Conservation (phyloP, 2,797 vertebrate species). For the Danio aesculapii region DNA sequence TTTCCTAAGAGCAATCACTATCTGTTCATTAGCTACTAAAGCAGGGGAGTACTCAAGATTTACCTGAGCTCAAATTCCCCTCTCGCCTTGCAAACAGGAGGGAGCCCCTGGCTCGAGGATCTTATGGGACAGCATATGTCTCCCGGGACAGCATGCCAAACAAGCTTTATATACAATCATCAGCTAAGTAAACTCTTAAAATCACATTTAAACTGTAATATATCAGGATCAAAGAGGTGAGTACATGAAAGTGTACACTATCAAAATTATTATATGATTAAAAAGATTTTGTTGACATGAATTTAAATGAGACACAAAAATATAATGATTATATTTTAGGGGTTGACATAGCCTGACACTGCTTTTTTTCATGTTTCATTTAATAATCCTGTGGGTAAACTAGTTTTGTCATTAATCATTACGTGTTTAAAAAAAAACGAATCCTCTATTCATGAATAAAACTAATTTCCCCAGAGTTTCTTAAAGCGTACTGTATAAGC, state of each 20-base stretch:
- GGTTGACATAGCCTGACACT: background rate
- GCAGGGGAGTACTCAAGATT: too few species aligned
- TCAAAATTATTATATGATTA: background rate
- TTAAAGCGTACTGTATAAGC: background rate
- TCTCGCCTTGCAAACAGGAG: too few species aligned
- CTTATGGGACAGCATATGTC: too few species aligned
- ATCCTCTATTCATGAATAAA: conserved; percentile 34
- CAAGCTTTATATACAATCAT: too few species aligned
- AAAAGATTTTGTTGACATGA: too few species aligned
- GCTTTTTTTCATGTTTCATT: background rate
- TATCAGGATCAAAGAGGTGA: background rate
- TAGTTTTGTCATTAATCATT: conserved; percentile 3
- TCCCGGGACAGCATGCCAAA: too few species aligned
- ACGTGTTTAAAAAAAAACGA: background rate
- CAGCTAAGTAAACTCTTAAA: too few species aligned
- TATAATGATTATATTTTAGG: background rate
- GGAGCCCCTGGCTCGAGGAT: too few species aligned
- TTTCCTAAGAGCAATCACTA: too few species aligned
- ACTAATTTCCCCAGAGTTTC: conserved; percentile 15
- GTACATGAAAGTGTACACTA: background rate
- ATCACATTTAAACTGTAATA: background rate
- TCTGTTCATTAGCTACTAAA: too few species aligned
- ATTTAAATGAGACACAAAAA: too few species aligned
- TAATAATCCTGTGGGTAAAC: background rate
- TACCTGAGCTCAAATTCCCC: too few species aligned